Percentiles rank a stretch among this genome's conserved stretches.
Conservation (phyloP, 1,140 invertebrate species). For the Laupala kohalensis region DNA sequence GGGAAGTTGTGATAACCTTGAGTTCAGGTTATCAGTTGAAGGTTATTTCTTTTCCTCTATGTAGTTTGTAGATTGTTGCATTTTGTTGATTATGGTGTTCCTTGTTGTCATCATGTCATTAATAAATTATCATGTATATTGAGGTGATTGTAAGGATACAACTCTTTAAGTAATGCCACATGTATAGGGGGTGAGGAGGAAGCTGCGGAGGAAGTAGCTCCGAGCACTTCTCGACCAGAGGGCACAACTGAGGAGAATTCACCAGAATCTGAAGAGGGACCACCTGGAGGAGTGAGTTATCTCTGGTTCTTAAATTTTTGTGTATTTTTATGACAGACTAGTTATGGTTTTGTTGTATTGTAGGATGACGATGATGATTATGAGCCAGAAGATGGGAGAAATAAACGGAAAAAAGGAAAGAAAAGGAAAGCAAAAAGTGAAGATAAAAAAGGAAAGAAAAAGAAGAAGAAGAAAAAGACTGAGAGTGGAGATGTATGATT, state of each 20-base stretch:
- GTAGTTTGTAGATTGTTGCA: background rate
- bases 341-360: background rate
- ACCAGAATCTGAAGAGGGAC: constrained; percentile 56
- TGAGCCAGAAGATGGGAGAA: constrained; percentile 65
- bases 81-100: background rate
- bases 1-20: background rate
- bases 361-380: constrained; percentile 70
- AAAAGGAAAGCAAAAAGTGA: constrained; percentile 77
- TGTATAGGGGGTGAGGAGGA: constrained; percentile 53
- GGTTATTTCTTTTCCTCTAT: background rate
- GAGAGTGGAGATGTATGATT: constrained; percentile 69
- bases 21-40: background rate
- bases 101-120: background rate
- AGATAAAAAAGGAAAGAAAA: constrained; percentile 79
- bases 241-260: constrained; percentile 41
- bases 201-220: constrained; percentile 38
- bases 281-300: constrained; percentile 31
- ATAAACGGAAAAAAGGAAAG: constrained; percentile 76
- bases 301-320: background rate
- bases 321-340: background rate
- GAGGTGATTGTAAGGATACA: background rate
- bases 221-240: constrained; percentile 20
- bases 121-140: background rate
- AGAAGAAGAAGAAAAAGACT: constrained; percentile 85
- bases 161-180: background rate